Base-by-base conservation (phyloP, 2,797 vertebrate genomes). In the Anisognathus igniventris region DNA sequence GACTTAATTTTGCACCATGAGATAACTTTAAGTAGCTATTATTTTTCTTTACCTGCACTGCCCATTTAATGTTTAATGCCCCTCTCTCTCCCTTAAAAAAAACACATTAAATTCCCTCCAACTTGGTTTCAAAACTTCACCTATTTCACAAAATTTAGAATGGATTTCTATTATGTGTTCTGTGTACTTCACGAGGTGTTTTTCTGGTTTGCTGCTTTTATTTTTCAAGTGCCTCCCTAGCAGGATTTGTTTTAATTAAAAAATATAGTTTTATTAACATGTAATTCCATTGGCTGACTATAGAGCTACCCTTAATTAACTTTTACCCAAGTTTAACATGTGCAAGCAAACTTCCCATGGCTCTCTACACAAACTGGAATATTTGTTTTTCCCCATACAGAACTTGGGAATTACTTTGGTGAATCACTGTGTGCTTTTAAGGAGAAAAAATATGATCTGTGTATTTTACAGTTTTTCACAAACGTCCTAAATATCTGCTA, bases 1-100 rank as follows among this genome's bases (percentile, higher is more conserved):
- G 78, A 47, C 57, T 91, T 88, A 67, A 93, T 93, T 95, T 67
- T 95, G 71, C 39, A 70, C 65, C 50, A 17, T 33, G 67, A 93
- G 64, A 91, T 58, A 61, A 80, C 42, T 66, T 82, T 71, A 88
- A 96, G 85, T 75, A 73, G 74, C 74, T 87, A 67, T 76, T 95
- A 79, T 44, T 77, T 82, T 64, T 92, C 42, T 71, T 77, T 87
- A 82, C 65, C 47, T 82, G 22, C 45, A 65, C 42, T 76, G 83
- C 39, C 28, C 31, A 62, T 39, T 85, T 50, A 82, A 86, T 61
- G 53, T 79, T 79, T 82, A 81, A 95, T 65, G 65, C 18, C 65
- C 33, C 47, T 82, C 56, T 88, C 44, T 24, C 27, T 81, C 16
- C 33, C 28, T 58, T 62, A 20, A 75, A 54, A 84, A 84, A 92